Percentiles rank a stretch among this genome's conserved stretches.
Evolutionary conservation across 2,113 vertebrate species (phyloP).

Genomic region (Calonectris borealis): DNA sequence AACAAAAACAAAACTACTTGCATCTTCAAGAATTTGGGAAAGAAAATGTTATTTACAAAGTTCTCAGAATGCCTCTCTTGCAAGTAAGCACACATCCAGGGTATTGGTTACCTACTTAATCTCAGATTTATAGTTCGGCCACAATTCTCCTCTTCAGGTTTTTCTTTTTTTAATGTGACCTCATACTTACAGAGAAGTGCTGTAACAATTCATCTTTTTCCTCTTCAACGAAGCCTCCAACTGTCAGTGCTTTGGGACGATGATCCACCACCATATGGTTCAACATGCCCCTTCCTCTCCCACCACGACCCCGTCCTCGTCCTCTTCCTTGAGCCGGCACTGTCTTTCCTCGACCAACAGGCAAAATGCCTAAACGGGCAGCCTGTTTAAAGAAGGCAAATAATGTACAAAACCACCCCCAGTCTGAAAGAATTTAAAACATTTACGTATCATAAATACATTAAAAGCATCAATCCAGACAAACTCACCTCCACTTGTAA

Average conservation of each 20-base stretch:
- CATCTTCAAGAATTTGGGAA: not conserved
- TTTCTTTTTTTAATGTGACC: not conserved
- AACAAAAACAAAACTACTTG: not conserved
- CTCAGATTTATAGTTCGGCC: not conserved
- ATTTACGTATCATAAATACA: fast-evolving
- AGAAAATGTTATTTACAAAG: not conserved
- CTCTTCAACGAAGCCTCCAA: conserved; percentile 87
- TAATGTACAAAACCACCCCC: not conserved
- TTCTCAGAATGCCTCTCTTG: not conserved
- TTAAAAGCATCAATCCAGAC: not conserved
- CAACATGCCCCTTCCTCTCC: conserved; percentile 76
- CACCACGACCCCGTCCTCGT: conserved; percentile 85
- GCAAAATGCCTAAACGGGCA: conserved; percentile 89
- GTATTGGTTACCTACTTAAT: not conserved
- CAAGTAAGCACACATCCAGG: not conserved
- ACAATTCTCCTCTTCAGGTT: not conserved
- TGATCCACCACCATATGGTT: conserved; percentile 99
- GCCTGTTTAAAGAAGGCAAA: conserved; percentile 73
- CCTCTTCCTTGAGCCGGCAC: conserved; percentile 71
- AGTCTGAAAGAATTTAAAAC: not conserved
- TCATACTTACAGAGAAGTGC: conserved; percentile 90
- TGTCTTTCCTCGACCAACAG: conserved; percentile 83
- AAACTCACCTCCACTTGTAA: conserved; percentile 90
- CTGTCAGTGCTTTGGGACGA: conserved; percentile 87
- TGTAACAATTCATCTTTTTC: conserved; percentile 95